A percentile compares a stretch with the other conserved stretches of the same genome.
Conservation (phyloP, 2,113 vertebrate species). For the Tragelaphus buxtoni region DNA sequence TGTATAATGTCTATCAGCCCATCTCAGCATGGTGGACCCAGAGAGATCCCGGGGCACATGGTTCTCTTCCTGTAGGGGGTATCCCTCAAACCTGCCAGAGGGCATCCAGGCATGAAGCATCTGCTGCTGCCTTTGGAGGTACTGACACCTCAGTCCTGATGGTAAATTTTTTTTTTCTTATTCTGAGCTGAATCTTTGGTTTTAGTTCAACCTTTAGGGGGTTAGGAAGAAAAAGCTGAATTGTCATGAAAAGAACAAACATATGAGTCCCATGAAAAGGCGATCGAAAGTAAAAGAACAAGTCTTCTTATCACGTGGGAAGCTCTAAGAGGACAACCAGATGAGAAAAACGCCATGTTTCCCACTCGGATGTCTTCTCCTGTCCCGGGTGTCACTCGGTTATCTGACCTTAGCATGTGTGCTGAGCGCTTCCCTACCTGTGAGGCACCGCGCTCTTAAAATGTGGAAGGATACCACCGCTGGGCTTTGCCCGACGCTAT, state of each 20-base stretch:
- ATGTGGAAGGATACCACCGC: not conserved
- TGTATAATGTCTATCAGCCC: not conserved
- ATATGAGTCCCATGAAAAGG: not conserved
- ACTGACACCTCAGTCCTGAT: not conserved
- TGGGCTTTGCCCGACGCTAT: not conserved
- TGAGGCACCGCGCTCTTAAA: not conserved
- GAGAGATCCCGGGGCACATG: rapidly evolving
- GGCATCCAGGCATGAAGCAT: not conserved
- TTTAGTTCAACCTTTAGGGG: not conserved
- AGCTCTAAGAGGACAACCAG: not conserved
- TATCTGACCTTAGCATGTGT: not conserved
- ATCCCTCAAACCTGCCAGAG: not conserved
- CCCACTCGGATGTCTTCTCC: not conserved
- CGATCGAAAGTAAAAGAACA: not conserved
- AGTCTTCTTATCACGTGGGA: not conserved
- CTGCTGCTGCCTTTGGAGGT: not conserved
- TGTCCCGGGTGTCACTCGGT: not conserved
- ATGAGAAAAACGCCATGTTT: not conserved
- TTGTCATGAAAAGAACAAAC: not conserved
- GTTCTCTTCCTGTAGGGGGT: not conserved
- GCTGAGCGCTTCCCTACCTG: not conserved
- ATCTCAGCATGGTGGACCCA: not conserved
- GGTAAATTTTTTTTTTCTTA: not conserved
- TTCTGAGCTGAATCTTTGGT: not conserved
- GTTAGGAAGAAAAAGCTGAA: not conserved